Evolutionary conservation across 2,888 invertebrate species (phyloP), one percentile per base, ranked within the genome.

Genomic region (Apotomis capreana): DNA sequence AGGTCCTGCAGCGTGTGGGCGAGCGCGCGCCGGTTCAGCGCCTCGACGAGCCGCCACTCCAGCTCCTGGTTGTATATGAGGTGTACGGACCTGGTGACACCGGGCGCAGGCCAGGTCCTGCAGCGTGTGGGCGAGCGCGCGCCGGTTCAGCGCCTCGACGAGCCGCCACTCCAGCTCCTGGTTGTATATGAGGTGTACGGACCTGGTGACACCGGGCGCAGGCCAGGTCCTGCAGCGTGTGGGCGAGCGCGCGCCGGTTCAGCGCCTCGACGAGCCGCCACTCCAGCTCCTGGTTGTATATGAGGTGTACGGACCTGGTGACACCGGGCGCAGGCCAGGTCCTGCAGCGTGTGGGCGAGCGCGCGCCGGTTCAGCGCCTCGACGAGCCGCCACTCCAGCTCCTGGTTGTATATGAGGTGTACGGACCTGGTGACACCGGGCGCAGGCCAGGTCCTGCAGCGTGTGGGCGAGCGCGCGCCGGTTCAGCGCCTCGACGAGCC

Each of bases 21-120:
- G 95, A 98, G 96, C 46, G 97, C 95, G 80, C 97, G 97, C 15
- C 96, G 94, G 85, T 97, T 96, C 72, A 98, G 92, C 12, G 95
- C 95, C 83, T 98, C 97, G 3, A 98, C 93, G 64, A 99, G 94
- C 58, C 95, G 92, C 89, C 96, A 95, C 90, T 99, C 98, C 76
- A 99, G 96, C 90, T 98, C 98, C 59, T 94, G 94, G 77, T 96
- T 96, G 78, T 98, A 2, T 26, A 6, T 40, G 40, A 6, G 6
- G 40, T 40, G 40, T 4, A 15, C 13, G 4, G 87, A 97, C 97
- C 95, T 97, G 96, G 79, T 95, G 95, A 87, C 99, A 99, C 82
- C 98, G 96, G 37, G 89, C 91, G 85, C 99, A 99, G 79, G 96
- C 95, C 74, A 99, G 94, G 91, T 99, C 99, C 90, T 99, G 99